Percentiles rank a stretch among this genome's conserved stretches.
Evolutionary conservation across 2,113 vertebrate genomes (phyloP).

Genomic region (Prunella fulvescens): DNA sequence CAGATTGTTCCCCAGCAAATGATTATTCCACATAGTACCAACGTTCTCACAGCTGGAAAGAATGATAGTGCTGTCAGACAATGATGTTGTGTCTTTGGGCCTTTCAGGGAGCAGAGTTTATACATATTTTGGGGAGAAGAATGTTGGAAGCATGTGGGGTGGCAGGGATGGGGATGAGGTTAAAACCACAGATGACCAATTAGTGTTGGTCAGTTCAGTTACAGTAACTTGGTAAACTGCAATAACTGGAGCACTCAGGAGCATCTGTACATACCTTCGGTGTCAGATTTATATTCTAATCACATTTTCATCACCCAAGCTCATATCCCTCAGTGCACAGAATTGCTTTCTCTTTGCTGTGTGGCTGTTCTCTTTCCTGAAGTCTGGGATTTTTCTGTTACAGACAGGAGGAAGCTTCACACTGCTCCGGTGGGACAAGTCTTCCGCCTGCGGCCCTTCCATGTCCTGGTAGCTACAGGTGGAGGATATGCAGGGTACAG

Average conservation of each 20-base stretch:
- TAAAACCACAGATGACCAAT: not conserved
- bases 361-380: not conserved
- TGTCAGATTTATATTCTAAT: not conserved
- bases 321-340: not conserved
- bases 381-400: not conserved
- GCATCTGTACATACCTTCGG: not conserved
- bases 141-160: not conserved
- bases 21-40: not conserved
- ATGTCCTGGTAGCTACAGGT: slow-evolving; percentile 76
- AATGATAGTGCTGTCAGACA: not conserved
- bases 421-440: slow-evolving; percentile 62
- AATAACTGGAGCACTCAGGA: not conserved
- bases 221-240: not conserved
- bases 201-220: not conserved
- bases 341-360: not conserved
- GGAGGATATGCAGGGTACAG: slow-evolving; percentile 81
- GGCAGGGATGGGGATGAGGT: not conserved
- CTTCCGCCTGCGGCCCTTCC: slow-evolving; percentile 75
- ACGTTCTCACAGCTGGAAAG: not conserved
- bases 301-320: not conserved
- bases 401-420: slow-evolving; percentile 73
- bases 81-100: not conserved
- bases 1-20: not conserved
- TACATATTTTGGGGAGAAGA: not conserved
- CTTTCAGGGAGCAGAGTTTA: not conserved